Evolutionary conservation across 2,888 invertebrate species (phyloP), one percentile per base, ranked within the genome.

Genomic region (Drosophila koepferae): DNA sequence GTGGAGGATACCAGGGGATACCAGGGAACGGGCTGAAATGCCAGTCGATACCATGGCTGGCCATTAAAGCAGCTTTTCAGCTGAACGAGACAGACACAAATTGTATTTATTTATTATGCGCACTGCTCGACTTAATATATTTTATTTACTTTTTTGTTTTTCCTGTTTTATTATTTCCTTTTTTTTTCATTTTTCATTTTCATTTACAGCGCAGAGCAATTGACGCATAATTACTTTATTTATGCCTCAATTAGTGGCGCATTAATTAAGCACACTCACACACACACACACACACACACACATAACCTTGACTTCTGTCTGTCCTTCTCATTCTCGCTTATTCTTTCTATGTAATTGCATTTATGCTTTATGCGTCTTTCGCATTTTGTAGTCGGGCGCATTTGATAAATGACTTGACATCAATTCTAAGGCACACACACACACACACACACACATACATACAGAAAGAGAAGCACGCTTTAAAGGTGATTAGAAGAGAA

Each of bases 391-490:
- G 41, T 68, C 77, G 75, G 70, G 28, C 66, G 60, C 80, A 75
- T 78, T 83, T 84, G 85, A 86, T 81, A 89, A 89, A 89, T 82
- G 83, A 65, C 77, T 83, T 86, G 80, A 58, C 79, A 81, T 81
- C 62, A 73, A 81, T 79, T 77, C 66, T 31, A 61, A 69, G 34
- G 34, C 54, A 55, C 41, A 56, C 18, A 55, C 12, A 70, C 44
- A 65, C 38, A 56, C 18, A 59, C 20, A 20, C 2, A 20, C 20
- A 20, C 2, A 20, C 2, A 43, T 10, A 18, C 18, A 43, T 0
- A 20, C 41, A 54, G 12, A 38, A 16, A 38, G 3, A 41, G 9
- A 46, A 16, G 61, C 51, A 44, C 48, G 51, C 56, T 59, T 44
- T 48, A 58, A 62, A 63, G 67, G 63, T 66, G 65, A 72, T 80